Conservation (phyloP, 2,888 invertebrate species). For the Ceramica pisi region DNA sequence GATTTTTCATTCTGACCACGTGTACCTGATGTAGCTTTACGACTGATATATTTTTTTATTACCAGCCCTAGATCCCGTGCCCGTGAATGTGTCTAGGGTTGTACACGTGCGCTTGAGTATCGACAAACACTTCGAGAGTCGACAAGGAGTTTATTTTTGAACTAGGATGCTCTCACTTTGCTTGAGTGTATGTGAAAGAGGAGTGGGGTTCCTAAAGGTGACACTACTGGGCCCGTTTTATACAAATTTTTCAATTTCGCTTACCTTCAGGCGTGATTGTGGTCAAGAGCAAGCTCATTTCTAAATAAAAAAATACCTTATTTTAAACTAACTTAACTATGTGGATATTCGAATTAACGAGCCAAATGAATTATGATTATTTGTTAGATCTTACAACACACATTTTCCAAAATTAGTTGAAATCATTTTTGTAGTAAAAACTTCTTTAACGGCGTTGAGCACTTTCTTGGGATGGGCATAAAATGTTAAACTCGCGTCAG, state of each 20-base stretch:
- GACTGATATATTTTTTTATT: constrained; percentile 75
- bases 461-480: too few relatives aligned
- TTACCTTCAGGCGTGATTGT: too few relatives aligned
- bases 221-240: neutral
- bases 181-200: neutral
- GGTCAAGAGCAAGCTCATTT: too few relatives aligned
- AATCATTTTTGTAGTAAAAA: too few relatives aligned
- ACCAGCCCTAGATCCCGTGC: constrained; percentile 58
- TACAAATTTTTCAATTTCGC: neutral
- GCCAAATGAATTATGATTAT: neutral
- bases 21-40: constrained; percentile 71
- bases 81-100: constrained; percentile 51
- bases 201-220: neutral
- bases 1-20: constrained; percentile 69
- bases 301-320: too few relatives aligned
- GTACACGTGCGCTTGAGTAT: constrained; percentile 35
- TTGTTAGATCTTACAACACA: too few relatives aligned
- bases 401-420: too few relatives aligned
- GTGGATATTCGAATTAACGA: neutral
- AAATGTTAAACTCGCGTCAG: too few relatives aligned
- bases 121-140: constrained; percentile 41
- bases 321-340: too few relatives aligned
- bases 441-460: too few relatives aligned
- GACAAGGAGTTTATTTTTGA: constrained; percentile 33
- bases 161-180: neutral